Conservation (phyloP, 2,888 invertebrate species). For the Ellobium chinense region DNA sequence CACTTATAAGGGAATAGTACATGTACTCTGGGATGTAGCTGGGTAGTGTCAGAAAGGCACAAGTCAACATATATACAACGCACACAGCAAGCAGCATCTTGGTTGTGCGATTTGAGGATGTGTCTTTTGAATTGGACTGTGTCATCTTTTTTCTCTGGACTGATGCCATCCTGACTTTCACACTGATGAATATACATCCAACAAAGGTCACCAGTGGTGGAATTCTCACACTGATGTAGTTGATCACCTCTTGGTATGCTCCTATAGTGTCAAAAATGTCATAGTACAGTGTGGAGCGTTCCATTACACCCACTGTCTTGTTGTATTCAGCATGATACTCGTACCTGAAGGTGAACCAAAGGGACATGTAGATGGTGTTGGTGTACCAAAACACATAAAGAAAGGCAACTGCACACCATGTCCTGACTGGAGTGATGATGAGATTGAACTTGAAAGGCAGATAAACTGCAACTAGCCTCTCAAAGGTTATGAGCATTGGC, state of each 20-base stretch:
- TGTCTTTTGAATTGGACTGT: not conserved
- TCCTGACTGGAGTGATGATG: slow-evolving; percentile 19
- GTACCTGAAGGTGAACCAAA: not conserved
- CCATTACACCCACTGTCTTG: not conserved
- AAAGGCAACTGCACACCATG: slow-evolving; percentile 11
- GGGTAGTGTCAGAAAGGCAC: too few species aligned
- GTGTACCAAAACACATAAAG: slow-evolving; percentile 21
- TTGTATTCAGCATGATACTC: too few species aligned
- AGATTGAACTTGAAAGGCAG: slow-evolving; percentile 20
- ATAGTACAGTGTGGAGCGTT: not conserved
- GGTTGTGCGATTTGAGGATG: slow-evolving; percentile 2
- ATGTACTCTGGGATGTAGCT: too few species aligned
- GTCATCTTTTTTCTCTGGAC: slow-evolving; percentile 16
- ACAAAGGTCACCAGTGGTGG: not conserved
- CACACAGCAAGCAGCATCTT: slow-evolving; percentile 26
- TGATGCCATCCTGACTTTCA: not conserved
- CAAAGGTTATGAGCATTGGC: slow-evolving; percentile 28
- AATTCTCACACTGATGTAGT: slow-evolving; percentile 13
- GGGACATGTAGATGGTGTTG: slow-evolving; percentile 17
- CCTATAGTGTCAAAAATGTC: too few species aligned
- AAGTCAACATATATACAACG: slow-evolving; percentile 25
- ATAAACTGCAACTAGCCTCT: slow-evolving; percentile 27
- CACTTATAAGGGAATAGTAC: too few species aligned
- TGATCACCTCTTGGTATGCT: not conserved
- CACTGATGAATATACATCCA: slow-evolving; percentile 19